Percentiles rank a stretch among this genome's conserved stretches.
Conservation (phyloP, 1,140 invertebrate species). For the Drosophila tristis region DNA sequence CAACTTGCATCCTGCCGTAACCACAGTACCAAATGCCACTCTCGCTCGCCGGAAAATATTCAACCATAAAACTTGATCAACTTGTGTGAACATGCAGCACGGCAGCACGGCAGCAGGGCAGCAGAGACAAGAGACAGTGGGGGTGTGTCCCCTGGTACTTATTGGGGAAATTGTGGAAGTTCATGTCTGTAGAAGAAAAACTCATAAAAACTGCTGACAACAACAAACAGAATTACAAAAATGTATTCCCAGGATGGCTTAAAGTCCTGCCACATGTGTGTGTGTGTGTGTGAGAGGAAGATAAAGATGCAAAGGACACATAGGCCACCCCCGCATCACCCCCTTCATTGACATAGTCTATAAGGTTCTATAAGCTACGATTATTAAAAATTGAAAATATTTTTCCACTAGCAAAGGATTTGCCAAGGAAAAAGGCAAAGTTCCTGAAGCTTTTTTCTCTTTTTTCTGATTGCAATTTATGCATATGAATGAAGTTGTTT, state of each 20-base stretch:
- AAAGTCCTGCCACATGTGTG: constrained; percentile 18
- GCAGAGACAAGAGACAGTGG: background rate
- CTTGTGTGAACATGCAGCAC: constrained; percentile 34
- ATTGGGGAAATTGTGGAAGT: constrained; percentile 48
- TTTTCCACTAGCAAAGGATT: constrained; percentile 27
- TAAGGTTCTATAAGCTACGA: constrained; percentile 62
- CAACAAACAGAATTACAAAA: constrained; percentile 51
- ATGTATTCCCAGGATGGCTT: constrained; percentile 46
- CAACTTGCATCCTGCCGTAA: background rate
- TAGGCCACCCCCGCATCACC: no score
- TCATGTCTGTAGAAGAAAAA: constrained; percentile 37
- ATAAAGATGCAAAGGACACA: constrained; percentile 6
- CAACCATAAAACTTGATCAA: constrained; percentile 47
- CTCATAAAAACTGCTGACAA: constrained; percentile 58
- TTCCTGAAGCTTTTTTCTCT: constrained; percentile 14
- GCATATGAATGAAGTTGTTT: constrained; percentile 76
- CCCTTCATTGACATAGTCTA: constrained; percentile 18
- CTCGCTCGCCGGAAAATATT: constrained; percentile 25
- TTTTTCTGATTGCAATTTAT: constrained; percentile 64
- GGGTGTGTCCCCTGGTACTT: constrained; percentile 35
- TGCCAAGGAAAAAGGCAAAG: constrained; percentile 19
- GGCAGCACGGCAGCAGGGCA: background rate
- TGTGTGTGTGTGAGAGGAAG: constrained; percentile 21
- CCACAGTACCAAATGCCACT: no score
- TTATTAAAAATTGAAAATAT: constrained; percentile 77